Percentiles rank a stretch among this genome's conserved stretches.
Evolutionary conservation across 2,113 vertebrate species (phyloP).

Genomic region (Myiagra hebetior): DNA sequence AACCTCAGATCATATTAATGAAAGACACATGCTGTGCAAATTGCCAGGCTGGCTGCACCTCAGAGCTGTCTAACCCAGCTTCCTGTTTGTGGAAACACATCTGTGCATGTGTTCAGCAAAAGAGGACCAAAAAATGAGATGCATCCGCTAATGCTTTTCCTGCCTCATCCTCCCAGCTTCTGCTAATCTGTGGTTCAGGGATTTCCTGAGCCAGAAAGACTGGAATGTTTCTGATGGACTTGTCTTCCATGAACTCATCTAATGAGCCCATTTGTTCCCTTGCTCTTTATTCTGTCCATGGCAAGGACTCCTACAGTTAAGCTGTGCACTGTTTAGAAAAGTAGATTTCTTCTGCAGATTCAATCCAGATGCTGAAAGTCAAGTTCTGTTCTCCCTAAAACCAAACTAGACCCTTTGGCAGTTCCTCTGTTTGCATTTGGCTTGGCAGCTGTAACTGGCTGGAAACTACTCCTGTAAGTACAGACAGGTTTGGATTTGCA

Average conservation of each 20-base stretch:
- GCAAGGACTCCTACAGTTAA: background rate
- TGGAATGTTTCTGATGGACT: slow-evolving; percentile 1
- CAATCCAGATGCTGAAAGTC: background rate
- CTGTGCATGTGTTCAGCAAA: background rate
- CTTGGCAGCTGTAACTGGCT: background rate
- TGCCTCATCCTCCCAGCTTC: background rate
- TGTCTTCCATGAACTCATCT: background rate
- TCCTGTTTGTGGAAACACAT: background rate
- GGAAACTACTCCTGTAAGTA: background rate
- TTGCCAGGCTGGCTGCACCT: background rate
- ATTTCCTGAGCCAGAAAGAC: slow-evolving; percentile 1
- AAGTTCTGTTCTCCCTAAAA: background rate
- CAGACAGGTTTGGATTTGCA: background rate
- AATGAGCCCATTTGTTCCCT: background rate
- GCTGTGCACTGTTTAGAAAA: background rate
- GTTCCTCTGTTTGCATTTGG: background rate
- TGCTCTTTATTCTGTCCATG: background rate
- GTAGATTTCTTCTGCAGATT: background rate
- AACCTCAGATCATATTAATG: background rate
- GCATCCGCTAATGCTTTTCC: background rate
- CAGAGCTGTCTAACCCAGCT: background rate
- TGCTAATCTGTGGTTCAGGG: background rate
- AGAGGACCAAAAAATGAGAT: background rate
- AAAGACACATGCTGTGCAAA: background rate
- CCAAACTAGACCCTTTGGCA: background rate